phyloP scores from a whole-genome alignment of 2,888 invertebrate genomes.

The Pogonocherus hispidulus region DNA sequence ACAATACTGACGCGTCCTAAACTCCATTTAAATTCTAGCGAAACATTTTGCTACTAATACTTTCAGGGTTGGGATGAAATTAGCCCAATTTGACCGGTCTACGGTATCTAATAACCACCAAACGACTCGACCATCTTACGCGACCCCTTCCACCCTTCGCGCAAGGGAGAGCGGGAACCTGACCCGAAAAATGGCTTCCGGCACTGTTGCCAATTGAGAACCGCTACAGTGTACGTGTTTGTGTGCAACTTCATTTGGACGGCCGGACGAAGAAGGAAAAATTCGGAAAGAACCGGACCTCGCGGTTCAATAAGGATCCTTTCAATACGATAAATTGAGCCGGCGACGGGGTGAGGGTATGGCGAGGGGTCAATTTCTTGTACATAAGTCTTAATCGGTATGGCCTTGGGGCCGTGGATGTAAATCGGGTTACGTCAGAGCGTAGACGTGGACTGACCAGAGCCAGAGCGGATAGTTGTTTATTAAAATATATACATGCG shows the following conservation, averaged over 20 bases:
- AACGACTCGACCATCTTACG: constrained; percentile 14
- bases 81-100: background rate
- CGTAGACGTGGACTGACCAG: too few relatives aligned
- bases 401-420: constrained; percentile 9
- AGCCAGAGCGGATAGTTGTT: too few relatives aligned
- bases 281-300: background rate
- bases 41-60: too few relatives aligned
- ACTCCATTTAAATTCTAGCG: too few relatives aligned
- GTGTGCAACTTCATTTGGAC: constrained; percentile 5
- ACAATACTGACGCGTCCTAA: too few relatives aligned
- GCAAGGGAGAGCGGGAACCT: constrained; percentile 11
- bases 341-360: background rate
- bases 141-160: constrained; percentile 10
- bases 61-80: too few relatives aligned
- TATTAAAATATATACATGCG: too few relatives aligned
- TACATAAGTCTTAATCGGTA: constrained; percentile 9
- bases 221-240: constrained; percentile 7
- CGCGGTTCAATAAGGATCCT: constrained; percentile 14
- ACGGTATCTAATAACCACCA: constrained; percentile 10
- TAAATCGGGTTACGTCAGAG: background rate
- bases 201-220: constrained; percentile 28
- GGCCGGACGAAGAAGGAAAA: background rate
- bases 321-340: constrained; percentile 13
- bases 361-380: constrained; percentile 14
- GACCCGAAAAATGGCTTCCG: constrained; percentile 31